A percentile compares a stretch with the other conserved stretches of the same genome.
Conservation (phyloP, 2,113 vertebrate species). For the Tupaia chinensis region DNA sequence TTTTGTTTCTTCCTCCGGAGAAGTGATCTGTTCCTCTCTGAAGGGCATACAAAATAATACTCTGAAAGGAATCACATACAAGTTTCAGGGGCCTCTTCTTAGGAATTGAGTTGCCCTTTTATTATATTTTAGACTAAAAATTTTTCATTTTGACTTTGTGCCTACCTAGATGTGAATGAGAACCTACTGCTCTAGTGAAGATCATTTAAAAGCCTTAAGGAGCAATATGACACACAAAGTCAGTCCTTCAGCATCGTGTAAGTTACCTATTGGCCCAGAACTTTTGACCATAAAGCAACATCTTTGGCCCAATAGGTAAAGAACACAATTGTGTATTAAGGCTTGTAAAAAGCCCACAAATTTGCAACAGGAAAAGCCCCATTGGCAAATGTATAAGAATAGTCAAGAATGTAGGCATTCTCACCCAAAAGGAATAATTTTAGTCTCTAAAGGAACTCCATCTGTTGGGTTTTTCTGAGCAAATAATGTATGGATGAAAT, state of each 20-base stretch:
- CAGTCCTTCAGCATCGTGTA: background rate
- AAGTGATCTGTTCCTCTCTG: background rate
- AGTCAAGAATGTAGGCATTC: background rate
- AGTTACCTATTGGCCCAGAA: background rate
- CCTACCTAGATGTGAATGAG: background rate
- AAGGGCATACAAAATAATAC: constrained; percentile 19
- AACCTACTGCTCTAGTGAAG: background rate
- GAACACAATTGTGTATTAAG: background rate
- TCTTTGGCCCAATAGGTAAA: background rate
- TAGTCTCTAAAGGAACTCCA: background rate
- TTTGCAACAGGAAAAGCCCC: background rate
- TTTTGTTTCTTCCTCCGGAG: background rate
- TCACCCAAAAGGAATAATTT: constrained; percentile 28
- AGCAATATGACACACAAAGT: background rate
- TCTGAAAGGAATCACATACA: background rate
- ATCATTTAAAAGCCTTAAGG: background rate
- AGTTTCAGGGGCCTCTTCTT: background rate
- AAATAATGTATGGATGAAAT: background rate
- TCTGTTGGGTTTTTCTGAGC: background rate
- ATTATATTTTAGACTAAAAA: background rate
- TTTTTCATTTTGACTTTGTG: background rate
- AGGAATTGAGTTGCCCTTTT: background rate
- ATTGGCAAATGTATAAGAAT: background rate
- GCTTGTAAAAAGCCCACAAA: background rate
- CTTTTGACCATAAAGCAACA: background rate